Evolutionary conservation across 2,888 invertebrate genomes (phyloP), one percentile per base, ranked within the genome.

Genomic region (Rhyacophila evoluta): DNA sequence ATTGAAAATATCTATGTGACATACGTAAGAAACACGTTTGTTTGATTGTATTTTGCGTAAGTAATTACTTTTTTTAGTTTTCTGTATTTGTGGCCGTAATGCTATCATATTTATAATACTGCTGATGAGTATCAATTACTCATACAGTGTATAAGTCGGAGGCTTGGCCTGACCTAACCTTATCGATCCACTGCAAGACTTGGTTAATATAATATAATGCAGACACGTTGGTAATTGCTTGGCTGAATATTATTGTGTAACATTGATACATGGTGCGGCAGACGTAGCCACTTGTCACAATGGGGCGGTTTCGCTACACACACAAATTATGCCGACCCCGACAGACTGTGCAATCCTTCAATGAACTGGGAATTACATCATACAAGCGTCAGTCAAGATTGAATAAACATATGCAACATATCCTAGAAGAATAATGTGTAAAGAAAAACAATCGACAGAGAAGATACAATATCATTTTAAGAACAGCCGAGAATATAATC

Each of bases 261-360:
- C 55, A 55, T 55, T 55, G 55, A 55, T 55, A 55, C 25, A 55
- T 55, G 6, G 55, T 10, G 19, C 19, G 19, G 55, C 55, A 55
- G 55, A 55, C 55, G 25, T 55, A 55, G 55, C 19, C 55, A 55
- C 55, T 55, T 55, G 55, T 55, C 55, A 55, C 55, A 55, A 19
- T 19, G 55, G 55, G 55, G 55, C 55, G 55, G 55, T 55, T 19
- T 55, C 6, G 8, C 55, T 10, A 19, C 25, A 55, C 25, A 55
- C 55, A 55, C 55, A 55, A 55, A 55, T 55, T 55, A 55, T 55
- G 19, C 12, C 55, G 19, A 55, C 55, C 55, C 55, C 19, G 25
- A 55, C 55, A 55, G 55, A 55, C 55, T 15, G 19, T 55, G 55
- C 55, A 55, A 19, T 15, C 55, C 19, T 55, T 55, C 25, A 19